A percentile compares a stretch with the other conserved stretches of the same genome.
These are phyloP conservation scores for Coenobita brevimanus DNA, from an alignment of 1,140 invertebrate species.

Conservation along the genomic window DNA sequence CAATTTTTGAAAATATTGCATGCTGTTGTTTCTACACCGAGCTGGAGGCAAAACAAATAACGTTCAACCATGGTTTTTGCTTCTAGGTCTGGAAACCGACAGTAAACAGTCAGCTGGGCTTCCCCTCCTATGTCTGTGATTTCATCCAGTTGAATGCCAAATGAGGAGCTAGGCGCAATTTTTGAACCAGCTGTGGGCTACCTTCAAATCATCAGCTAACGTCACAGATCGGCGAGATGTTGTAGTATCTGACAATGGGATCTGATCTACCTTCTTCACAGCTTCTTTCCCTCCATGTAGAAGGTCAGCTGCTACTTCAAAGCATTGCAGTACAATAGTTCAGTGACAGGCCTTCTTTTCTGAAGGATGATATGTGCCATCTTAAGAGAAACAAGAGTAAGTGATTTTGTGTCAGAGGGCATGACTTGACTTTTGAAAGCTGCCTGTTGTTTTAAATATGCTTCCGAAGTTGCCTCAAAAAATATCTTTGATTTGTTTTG, in stretches of 20 bases:
- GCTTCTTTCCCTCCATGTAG: no score
- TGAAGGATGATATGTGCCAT: conserved; percentile 27
- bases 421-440: no score
- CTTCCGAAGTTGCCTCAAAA: conserved; percentile 13
- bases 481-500: conserved; percentile 28
- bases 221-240: conserved; percentile 29
- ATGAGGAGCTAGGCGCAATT: conserved; percentile 21
- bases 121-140: no score
- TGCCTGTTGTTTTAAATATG: background rate
- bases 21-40: background rate
- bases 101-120: conserved; percentile 32
- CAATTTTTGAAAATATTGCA: conserved; percentile 11
- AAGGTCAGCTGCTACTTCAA: no score
- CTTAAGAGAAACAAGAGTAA: no score
- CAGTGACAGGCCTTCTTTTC: background rate
- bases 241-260: conserved; percentile 23
- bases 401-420: no score
- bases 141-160: conserved; percentile 24
- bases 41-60: no score
- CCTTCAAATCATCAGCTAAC: conserved; percentile 34
- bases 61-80: no score
- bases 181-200: background rate
- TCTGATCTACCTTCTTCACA: conserved; percentile 30
- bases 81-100: conserved; percentile 44
- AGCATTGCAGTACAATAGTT: conserved; percentile 36